Evolutionary conservation across 2,113 vertebrate genomes (phyloP).

Genomic region (Poecilia latipinna): DNA sequence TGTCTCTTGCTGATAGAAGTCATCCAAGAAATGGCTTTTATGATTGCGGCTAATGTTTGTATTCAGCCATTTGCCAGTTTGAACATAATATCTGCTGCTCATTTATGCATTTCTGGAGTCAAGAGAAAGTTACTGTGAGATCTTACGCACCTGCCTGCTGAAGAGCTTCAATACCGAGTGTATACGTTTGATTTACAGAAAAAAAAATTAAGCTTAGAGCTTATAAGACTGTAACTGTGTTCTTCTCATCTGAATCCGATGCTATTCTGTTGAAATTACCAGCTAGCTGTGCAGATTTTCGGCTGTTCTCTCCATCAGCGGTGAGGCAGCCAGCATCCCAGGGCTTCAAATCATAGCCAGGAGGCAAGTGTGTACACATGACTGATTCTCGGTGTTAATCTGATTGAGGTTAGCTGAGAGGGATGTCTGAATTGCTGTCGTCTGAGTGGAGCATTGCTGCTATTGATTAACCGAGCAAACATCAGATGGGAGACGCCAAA

Average conservation of each 20-base stretch:
- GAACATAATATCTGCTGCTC: slow-evolving; percentile 39
- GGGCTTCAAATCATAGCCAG: slow-evolving; percentile 60
- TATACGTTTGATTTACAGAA: slow-evolving; percentile 7
- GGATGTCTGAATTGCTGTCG: slow-evolving; percentile 58
- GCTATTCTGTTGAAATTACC: slow-evolving; percentile 48
- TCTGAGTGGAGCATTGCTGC: slow-evolving; percentile 51
- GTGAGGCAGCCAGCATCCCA: slow-evolving; percentile 25
- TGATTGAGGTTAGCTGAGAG: slow-evolving; percentile 61
- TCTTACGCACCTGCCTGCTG: slow-evolving; percentile 27
- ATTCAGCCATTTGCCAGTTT: slow-evolving; percentile 55
- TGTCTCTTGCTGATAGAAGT: slow-evolving; percentile 57
- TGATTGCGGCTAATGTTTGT: slow-evolving; percentile 66
- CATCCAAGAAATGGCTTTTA: slow-evolving; percentile 59
- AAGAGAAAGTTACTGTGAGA: slow-evolving; percentile 33
- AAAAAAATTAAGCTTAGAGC: neutral
- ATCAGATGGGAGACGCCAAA: slow-evolving; percentile 66
- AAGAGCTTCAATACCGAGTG: slow-evolving; percentile 1
- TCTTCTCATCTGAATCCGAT: slow-evolving; percentile 53
- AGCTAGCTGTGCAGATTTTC: slow-evolving; percentile 14
- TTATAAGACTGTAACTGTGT: slow-evolving; percentile 57
- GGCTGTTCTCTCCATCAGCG: slow-evolving; percentile 23
- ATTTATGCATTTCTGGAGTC: slow-evolving; percentile 36
- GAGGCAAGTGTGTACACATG: slow-evolving; percentile 62
- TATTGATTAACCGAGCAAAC: slow-evolving; percentile 69
- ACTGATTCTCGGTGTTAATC: slow-evolving; percentile 65